Percentiles rank a stretch among this genome's conserved stretches.
Conservation (phyloP, 1,140 invertebrate species). For the Zeugodacus cucurbitae region DNA sequence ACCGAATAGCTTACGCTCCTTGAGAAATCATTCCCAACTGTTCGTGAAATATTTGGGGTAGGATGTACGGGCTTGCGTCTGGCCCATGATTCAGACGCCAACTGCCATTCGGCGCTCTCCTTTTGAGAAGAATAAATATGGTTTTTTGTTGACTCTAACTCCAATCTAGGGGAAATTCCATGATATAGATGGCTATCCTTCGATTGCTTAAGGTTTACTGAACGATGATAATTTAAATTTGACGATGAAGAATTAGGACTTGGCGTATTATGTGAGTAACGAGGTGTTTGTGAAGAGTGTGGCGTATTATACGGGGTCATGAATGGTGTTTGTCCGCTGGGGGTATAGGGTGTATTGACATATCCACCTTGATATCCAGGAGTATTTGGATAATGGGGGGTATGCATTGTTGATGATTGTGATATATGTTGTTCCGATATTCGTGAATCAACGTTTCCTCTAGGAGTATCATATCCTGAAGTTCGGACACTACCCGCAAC, state of each 20-base stretch:
- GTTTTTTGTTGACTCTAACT: slow-evolving; percentile 34
- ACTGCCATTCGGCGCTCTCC: slow-evolving; percentile 61
- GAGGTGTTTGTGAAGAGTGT: slow-evolving; percentile 72
- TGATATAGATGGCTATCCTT: slow-evolving; percentile 47
- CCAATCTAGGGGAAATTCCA: slow-evolving; percentile 36
- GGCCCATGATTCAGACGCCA: slow-evolving; percentile 62
- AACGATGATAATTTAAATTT: slow-evolving; percentile 63
- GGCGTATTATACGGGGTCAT: slow-evolving; percentile 87
- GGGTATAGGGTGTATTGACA: slow-evolving; percentile 82
- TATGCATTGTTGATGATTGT: slow-evolving; percentile 78
- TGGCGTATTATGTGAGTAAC: slow-evolving; percentile 72
- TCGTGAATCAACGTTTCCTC: slow-evolving; percentile 69
- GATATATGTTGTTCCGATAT: slow-evolving; percentile 77
- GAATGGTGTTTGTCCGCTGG: slow-evolving; percentile 89
- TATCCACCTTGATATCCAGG: slow-evolving; percentile 70
- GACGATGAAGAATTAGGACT: slow-evolving; percentile 65
- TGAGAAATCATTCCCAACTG: slow-evolving; percentile 32
- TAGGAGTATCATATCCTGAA: slow-evolving; percentile 75
- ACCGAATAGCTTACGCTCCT: slow-evolving; percentile 27
- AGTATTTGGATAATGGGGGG: slow-evolving; percentile 77
- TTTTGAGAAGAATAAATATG: slow-evolving; percentile 48
- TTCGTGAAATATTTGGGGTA: not conserved
- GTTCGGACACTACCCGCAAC: slow-evolving; percentile 62
- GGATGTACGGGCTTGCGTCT: slow-evolving; percentile 50
- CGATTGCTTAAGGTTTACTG: slow-evolving; percentile 42